Percentiles rank a stretch among this genome's conserved stretches.
phyloP scores from a whole-genome alignment of 2,113 vertebrate species.

The Caranx melampygus region DNA sequence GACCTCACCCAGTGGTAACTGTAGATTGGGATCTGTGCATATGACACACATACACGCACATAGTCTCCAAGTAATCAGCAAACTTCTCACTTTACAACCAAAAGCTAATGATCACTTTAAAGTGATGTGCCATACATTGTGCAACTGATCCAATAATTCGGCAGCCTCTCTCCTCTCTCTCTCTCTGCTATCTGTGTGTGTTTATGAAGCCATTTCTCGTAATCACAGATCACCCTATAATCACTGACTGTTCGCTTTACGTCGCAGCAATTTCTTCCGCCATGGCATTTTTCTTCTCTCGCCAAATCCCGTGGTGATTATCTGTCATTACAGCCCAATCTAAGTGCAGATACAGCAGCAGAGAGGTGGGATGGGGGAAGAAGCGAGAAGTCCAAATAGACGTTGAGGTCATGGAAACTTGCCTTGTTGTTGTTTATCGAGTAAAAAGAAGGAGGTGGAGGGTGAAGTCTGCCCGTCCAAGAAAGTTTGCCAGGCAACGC shows the following conservation, averaged over 20 bases:
- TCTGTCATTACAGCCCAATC: constrained; percentile 58
- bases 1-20: constrained; percentile 30
- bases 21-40: constrained; percentile 12
- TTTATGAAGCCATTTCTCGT: constrained; percentile 50
- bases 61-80: constrained; percentile 35
- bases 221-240: constrained; percentile 65
- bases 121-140: constrained; percentile 9
- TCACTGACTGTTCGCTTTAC: constrained; percentile 28
- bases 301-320: constrained; percentile 45
- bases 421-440: constrained; percentile 37
- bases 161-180: constrained; percentile 5
- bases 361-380: constrained; percentile 12
- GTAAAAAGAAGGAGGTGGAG: constrained; percentile 1
- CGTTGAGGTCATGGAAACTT: constrained; percentile 45
- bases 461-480: background rate
- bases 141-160: constrained; percentile 12
- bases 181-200: constrained; percentile 9
- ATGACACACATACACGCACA: constrained; percentile 15
- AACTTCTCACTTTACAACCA: constrained; percentile 44
- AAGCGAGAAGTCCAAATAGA: constrained; percentile 26
- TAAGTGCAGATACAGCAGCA: constrained; percentile 7
- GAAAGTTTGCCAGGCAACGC: constrained; percentile 4
- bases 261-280: constrained; percentile 40
- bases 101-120: constrained; percentile 32
- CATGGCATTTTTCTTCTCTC: constrained; percentile 27